A percentile compares a stretch with the other conserved stretches of the same genome.
phyloP scores from a whole-genome alignment of 2,797 vertebrate species.

The Catamblyrhynchus diadema region DNA sequence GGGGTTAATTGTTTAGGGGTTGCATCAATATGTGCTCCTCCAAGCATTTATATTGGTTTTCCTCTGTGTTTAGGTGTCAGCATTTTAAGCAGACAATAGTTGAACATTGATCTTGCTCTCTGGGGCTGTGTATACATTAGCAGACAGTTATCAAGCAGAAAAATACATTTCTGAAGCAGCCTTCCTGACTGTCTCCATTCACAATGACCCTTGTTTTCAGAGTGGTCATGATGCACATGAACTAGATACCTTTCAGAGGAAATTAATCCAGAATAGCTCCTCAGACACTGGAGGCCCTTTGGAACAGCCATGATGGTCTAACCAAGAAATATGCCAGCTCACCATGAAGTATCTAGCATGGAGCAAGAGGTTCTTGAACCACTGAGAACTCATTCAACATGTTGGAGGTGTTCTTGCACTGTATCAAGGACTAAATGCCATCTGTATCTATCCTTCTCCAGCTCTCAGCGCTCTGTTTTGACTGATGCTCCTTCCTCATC shows the following conservation, averaged over 20 bases:
- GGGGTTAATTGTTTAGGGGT: background rate
- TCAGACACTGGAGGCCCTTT: background rate
- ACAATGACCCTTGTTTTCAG: background rate
- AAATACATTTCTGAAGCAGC: background rate
- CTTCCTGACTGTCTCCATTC: background rate
- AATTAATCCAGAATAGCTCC: background rate
- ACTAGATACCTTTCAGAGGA: background rate
- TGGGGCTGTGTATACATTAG: background rate
- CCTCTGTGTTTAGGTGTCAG: background rate
- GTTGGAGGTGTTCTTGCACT: background rate
- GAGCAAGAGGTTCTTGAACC: background rate
- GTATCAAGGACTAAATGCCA: background rate
- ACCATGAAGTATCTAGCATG: fast-evolving
- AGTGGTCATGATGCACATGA: fast-evolving
- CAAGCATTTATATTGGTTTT: background rate
- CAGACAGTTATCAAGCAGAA: background rate
- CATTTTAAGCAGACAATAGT: background rate
- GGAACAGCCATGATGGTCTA: background rate
- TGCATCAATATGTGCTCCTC: background rate
- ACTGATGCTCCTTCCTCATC: background rate
- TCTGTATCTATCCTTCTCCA: background rate
- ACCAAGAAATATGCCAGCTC: background rate
- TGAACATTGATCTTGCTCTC: background rate
- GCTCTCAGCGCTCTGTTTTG: background rate
- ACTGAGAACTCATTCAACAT: background rate